Evolutionary conservation across 2,888 invertebrate species (phyloP).

Genomic region (Lutraria lutraria): DNA sequence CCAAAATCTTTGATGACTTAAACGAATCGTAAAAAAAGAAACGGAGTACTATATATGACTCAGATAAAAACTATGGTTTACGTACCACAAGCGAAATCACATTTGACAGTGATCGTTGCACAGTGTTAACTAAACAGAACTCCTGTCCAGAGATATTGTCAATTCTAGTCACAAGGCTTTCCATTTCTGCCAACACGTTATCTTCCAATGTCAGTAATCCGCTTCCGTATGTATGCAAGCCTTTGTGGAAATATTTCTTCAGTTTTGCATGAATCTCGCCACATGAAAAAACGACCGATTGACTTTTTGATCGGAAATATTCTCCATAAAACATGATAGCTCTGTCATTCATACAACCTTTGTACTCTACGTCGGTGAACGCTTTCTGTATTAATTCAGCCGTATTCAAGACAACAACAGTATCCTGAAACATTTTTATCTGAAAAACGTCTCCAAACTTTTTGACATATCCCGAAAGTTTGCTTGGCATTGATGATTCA

Average conservation of each 20-base stretch:
- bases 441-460: slow-evolving; percentile 17
- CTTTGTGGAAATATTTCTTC: background rate
- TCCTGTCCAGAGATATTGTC: background rate
- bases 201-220: background rate
- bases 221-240: background rate
- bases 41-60: too few species aligned
- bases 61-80: background rate
- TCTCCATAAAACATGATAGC: background rate
- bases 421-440: background rate
- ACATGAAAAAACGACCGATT: background rate
- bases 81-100: background rate
- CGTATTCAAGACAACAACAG: background rate
- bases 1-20: too few species aligned
- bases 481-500: too few species aligned
- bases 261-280: background rate
- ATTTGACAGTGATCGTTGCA: slow-evolving; percentile 11
- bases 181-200: slow-evolving; percentile 17
- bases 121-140: background rate
- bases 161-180: background rate
- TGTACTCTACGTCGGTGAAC: background rate
- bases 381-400: background rate
- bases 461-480: too few species aligned
- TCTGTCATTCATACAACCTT: slow-evolving; percentile 9
- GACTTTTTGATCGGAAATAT: background rate
- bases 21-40: too few species aligned